Conservation (phyloP, 2,113 vertebrate genomes). For the Bos taurus region DNA sequence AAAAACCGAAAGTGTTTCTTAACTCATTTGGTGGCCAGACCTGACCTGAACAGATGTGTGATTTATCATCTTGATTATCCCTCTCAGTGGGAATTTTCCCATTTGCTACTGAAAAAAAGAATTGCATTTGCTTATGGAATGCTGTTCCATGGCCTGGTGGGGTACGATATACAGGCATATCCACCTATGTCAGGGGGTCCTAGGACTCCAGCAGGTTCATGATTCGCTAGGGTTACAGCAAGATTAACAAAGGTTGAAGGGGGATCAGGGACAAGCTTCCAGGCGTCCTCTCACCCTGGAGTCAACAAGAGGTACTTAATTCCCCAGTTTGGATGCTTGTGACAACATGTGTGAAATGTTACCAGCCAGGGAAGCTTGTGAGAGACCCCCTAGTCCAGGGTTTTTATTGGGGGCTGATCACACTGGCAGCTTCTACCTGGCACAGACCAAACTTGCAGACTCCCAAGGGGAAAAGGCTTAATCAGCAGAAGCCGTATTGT, state of each 20-base stretch:
- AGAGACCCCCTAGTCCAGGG: rapidly evolving
- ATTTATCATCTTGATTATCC: neutral
- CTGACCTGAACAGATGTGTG: neutral
- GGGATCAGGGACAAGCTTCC: neutral
- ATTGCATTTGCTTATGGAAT: neutral
- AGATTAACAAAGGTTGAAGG: neutral
- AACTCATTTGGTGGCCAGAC: neutral
- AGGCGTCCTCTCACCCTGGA: neutral
- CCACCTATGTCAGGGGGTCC: neutral
- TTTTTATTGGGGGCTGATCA: neutral
- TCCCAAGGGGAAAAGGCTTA: neutral
- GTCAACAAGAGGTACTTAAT: neutral
- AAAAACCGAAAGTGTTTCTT: neutral
- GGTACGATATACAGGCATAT: neutral
- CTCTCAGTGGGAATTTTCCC: neutral
- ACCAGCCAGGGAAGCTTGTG: neutral
- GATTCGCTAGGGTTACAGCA: neutral
- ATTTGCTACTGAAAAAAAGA: neutral
- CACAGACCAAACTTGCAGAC: neutral
- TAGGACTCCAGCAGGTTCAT: neutral
- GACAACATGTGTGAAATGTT: rapidly evolving
- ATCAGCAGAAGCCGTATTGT: neutral
- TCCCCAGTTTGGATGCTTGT: neutral
- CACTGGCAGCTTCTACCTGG: neutral
- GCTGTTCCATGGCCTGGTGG: neutral